Evolutionary conservation across 1,140 invertebrate genomes (phyloP), one percentile per base, ranked within the genome.

Genomic region (Metaphire vulgaris): DNA sequence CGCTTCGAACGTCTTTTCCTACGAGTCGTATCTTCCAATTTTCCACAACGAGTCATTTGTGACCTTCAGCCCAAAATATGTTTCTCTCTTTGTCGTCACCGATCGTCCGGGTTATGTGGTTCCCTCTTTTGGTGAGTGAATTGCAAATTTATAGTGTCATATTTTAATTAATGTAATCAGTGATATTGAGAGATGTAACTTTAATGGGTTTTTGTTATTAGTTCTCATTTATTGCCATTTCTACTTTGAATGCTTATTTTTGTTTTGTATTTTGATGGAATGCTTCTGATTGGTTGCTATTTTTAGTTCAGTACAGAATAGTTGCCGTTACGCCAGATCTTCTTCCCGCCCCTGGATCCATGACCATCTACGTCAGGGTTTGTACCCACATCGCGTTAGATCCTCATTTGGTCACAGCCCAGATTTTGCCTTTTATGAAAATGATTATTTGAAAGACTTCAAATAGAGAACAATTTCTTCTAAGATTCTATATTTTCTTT

Each of bases 1-100:
- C 69, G 1, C 26, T 32, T 71, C 69, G 6, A 71, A 71, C 69
- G 69, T 71, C 30, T 71, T 71, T 31, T 71, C 69, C 1, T 71
- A 71, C 16, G 30, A 71, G 33, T 71, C 69, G 69, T 71, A 71
- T 74, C 72, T 56, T 41, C 56, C 72, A 26, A 65, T 74, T 26
- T 74, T 74, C 72, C 72, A 74, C 33, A 74, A 74, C 56, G 72
- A 74, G 33, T 56, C 72, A 2, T 21, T 34, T n/a, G 72, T 74
- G 21, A 28, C 26, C 16, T 74, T 41, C 56, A 65, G 56, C n/a
- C 72, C 72, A n/a, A 74, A 74, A 74, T 74, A 74, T 26, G 72
- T 74, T 14, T 74, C 72, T 26, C 21, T 74, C 29, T 74, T 74
- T n/a, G 72, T 74, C n/a, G 33, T 56, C 1, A 74, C 72, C 34